Conservation (phyloP, 1,140 invertebrate genomes). For the Euwallacea similis region DNA sequence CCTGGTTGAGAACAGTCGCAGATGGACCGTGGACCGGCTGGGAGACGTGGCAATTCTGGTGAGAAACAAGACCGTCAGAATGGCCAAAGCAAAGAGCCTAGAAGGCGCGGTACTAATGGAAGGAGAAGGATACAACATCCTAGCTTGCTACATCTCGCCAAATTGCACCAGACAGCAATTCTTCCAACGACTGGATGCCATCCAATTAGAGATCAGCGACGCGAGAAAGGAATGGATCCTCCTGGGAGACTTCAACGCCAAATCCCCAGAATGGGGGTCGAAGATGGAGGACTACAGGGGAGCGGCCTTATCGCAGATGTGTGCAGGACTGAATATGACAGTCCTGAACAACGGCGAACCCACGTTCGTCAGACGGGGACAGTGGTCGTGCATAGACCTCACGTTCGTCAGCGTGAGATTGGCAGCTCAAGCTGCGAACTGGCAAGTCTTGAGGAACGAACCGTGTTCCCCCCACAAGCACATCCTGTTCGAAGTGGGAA, state of each 20-base stretch:
- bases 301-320: slow-evolving; percentile 22
- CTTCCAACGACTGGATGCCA: not conserved
- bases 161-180: not conserved
- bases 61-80: slow-evolving; percentile 1
- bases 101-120: not conserved
- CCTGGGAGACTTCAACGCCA: slow-evolving; percentile 40
- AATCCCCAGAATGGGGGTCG: slow-evolving; percentile 37
- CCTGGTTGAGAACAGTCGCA: not conserved
- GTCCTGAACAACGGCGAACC: slow-evolving; percentile 18
- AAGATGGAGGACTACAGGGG: slow-evolving; percentile 33
- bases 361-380: slow-evolving; percentile 4
- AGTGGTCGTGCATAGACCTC: slow-evolving; percentile 9
- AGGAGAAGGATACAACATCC: slow-evolving; percentile 9
- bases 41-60: slow-evolving; percentile 9
- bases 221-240: not conserved
- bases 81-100: not conserved
- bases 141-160: slow-evolving; percentile 18
- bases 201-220: not conserved
- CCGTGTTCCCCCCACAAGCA: not conserved
- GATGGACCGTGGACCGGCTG: slow-evolving; percentile 7
- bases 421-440: not conserved
- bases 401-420: slow-evolving; percentile 1
- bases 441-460: slow-evolving; percentile 5
- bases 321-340: slow-evolving; percentile 8
- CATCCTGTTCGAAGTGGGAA: slow-evolving; percentile 13